Evolutionary conservation across 2,888 invertebrate genomes (phyloP).

Genomic region (Chrysomela aeneicollis): DNA sequence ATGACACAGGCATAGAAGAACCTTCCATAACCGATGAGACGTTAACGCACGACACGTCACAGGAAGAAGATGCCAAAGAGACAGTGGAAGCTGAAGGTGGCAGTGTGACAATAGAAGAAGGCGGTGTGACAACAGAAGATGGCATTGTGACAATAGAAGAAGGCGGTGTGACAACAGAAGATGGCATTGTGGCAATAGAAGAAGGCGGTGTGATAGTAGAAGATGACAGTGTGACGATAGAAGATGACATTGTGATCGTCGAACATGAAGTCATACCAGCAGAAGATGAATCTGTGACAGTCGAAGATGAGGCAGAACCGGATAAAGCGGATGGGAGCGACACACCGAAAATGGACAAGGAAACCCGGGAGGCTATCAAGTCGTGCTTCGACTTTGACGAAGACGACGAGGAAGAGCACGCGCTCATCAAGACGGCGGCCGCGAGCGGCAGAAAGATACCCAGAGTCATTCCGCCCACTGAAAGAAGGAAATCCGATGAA

Average conservation of each 20-base stretch:
- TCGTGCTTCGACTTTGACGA: slow-evolving; percentile 84
- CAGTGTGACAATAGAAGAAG: too few relatives aligned
- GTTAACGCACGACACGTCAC: background rate
- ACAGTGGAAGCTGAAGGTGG: too few relatives aligned
- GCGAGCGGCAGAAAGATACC: slow-evolving; percentile 71
- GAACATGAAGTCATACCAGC: slow-evolving; percentile 17
- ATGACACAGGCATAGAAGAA: slow-evolving; percentile 1
- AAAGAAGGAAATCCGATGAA: slow-evolving; percentile 54
- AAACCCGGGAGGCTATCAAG: slow-evolving; percentile 48
- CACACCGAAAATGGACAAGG: slow-evolving; percentile 26
- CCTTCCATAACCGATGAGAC: background rate
- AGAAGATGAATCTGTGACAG: slow-evolving; percentile 1
- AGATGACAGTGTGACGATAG: slow-evolving; percentile 2
- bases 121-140: too few relatives aligned
- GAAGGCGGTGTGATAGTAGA: background rate
- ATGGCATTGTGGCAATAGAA: too few relatives aligned
- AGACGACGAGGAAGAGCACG: slow-evolving; percentile 74
- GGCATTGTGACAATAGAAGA: too few relatives aligned
- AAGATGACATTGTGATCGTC: slow-evolving; percentile 6
- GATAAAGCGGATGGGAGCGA: slow-evolving; percentile 3
- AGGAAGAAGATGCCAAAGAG: slow-evolving; percentile 2
- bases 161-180: too few relatives aligned
- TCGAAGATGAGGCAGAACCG: slow-evolving; percentile 4
- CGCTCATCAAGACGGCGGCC: slow-evolving; percentile 60
- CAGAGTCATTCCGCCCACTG: slow-evolving; percentile 63